Evolutionary conservation across 2,113 vertebrate species (phyloP), one percentile per base, ranked within the genome.

Genomic region (Etheostoma spectabile): DNA sequence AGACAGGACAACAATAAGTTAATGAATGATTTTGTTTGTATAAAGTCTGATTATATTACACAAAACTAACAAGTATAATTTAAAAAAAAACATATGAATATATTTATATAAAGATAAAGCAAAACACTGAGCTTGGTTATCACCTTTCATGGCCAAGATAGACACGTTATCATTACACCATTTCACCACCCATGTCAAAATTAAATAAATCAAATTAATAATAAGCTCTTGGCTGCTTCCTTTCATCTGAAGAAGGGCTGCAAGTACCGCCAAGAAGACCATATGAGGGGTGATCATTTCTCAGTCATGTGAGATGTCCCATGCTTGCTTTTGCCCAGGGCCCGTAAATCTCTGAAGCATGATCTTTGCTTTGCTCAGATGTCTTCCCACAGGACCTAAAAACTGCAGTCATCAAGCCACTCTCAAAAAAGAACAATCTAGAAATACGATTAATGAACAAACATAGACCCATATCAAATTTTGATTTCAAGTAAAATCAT

Each of bases 301-400:
- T 22, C 30, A 68, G 63, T 72, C 79, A 83, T 77, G 33, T 77
- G 74, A 13, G 64, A 65, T 51, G 73, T 79, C 73, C 27, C 64
- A 53, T 78, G 79, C 59, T 72, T 64, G 38, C 22, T 76, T 66
- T 72, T 42, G 42, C 57, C 48, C 33, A 35, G 2, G 69, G 74
- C 30, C 7, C 3, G 27, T 3, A 67, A 46, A 52, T 24, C 15
- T 57, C n/a, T 60, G 0, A 46, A 30, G 13, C 12, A 21, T 35
- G 60, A 73, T 63, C 65, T 75, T 15, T 59, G n/a, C 18, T 53
- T 61, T 30, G 30, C 30, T 30, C 38, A 38, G 38, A 38, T 38
- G 38, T 38, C 38, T 38, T 38, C 38, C 8, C 10, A 42, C 10
- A 42, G 10, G 2, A 10, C 38, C 38, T 42, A 2, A 11, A 42